Evolutionary conservation across 2,113 vertebrate genomes (phyloP), one percentile per base, ranked within the genome.

Genomic region (Urocolius indicus): DNA sequence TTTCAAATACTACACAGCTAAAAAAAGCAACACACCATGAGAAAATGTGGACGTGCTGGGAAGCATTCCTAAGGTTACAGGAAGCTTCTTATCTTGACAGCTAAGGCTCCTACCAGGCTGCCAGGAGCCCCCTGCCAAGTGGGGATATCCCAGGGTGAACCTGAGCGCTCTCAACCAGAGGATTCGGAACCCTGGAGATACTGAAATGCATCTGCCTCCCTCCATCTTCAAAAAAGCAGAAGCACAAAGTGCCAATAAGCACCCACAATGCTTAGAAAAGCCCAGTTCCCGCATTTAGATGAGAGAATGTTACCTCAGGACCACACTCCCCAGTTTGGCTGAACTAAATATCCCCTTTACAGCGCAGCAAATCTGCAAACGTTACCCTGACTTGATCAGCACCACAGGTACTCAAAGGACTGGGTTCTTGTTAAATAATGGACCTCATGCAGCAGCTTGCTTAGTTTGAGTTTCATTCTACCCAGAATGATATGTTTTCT

Each of bases 1-100:
- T 78, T 84, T 81, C 74, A 77, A 63, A 74, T n/a, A 11, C n/a
- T 41, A 4, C 32, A 41, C 59, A 41, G 63, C 46, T 73, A 57
- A 89, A 87, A 48, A 61, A 73, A 73, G 66, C 49, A 21, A 17
- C 1, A 13, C 13, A 8, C 18, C 29, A 10, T 2, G 54, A 46
- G 3, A 55, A 30, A 36, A 22, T 8, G 30, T 6, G 2, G 48
- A 38, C 29, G 1, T 15, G 32, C 61, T 77, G 52, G 65, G 36
- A 76, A 86, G 79, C 84, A 10, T 23, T 81, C 77, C 13, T 32
- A 73, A 43, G 71, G 51, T 73, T 16, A 30, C 26, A 94, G 81
- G 90, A 97, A 95, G 86, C 20, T 82, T n/a, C 65, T 81, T 51
- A 49, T 57, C 55, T 58, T 91, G 81, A 65, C 73, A 81, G 49